Percentiles rank a stretch among this genome's conserved stretches.
phyloP scores from a whole-genome alignment of 2,888 invertebrate genomes.

The Penaeus monodon region DNA sequence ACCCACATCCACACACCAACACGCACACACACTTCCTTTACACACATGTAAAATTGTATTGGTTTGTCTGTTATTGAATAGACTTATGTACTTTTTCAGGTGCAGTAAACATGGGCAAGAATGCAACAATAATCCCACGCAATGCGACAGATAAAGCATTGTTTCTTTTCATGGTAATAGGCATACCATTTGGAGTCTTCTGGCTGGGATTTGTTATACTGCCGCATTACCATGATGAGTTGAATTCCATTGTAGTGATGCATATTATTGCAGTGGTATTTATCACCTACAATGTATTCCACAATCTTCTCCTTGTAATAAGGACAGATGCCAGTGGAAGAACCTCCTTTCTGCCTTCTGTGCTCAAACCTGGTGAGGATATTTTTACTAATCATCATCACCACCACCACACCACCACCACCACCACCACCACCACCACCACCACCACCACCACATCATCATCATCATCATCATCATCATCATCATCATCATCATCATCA shows the following conservation, averaged over 20 bases:
- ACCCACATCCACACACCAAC: no score
- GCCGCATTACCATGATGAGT: conserved; percentile 67
- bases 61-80: no score
- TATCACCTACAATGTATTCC: conserved; percentile 69
- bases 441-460: conserved; percentile 10
- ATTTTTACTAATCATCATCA: neutral
- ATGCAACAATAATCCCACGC: conserved; percentile 33
- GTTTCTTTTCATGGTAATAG: conserved; percentile 67
- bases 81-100: no score
- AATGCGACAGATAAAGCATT: conserved; percentile 46
- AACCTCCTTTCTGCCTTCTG: conserved; percentile 68
- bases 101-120: conserved; percentile 26
- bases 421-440: conserved; percentile 11
- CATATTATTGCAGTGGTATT: conserved; percentile 68
- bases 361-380: conserved; percentile 67
- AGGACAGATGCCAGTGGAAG: conserved; percentile 69
- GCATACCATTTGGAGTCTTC: conserved; percentile 67
- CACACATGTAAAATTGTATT: no score
- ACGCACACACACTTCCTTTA: no score
- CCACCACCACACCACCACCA: neutral
- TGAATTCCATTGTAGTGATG: conserved; percentile 62
- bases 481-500: no score
- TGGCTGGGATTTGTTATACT: conserved; percentile 68
- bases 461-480: no score
- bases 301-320: conserved; percentile 69